Percentiles rank a stretch among this genome's conserved stretches.
phyloP scores from a whole-genome alignment of 2,797 vertebrate genomes.

The Gymnodraco acuticeps region DNA sequence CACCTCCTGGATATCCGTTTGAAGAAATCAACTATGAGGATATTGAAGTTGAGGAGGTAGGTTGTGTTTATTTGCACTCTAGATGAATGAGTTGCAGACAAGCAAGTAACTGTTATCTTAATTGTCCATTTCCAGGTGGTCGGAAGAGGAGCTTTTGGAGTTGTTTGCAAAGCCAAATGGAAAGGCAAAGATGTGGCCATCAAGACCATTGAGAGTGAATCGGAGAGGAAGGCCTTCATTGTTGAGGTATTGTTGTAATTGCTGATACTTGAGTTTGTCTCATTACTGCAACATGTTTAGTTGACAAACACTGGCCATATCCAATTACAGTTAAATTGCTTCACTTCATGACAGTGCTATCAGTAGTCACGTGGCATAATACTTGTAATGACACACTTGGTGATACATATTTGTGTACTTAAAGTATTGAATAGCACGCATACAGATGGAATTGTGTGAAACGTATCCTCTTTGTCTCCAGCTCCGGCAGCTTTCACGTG shows the following conservation, averaged over 20 bases:
- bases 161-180: slow-evolving; percentile 99
- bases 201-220: slow-evolving; percentile 99
- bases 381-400: neutral
- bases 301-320: neutral
- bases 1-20: slow-evolving; percentile 93
- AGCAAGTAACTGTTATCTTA: neutral
- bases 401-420: neutral
- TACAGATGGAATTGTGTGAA: neutral
- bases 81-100: neutral
- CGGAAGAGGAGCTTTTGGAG: slow-evolving; percentile 98
- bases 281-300: neutral
- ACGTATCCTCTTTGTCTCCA: slow-evolving; percentile 66
- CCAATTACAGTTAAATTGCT: neutral
- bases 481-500: slow-evolving; percentile 97
- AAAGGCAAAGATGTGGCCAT: slow-evolving; percentile 98
- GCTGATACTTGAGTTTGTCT: neutral
- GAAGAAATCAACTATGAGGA: slow-evolving; percentile 97
- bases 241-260: slow-evolving; percentile 89
- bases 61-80: slow-evolving; percentile 17
- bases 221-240: slow-evolving; percentile 97
- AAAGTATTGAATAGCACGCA: neutral
- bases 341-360: neutral
- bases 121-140: slow-evolving; percentile 87
- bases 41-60: slow-evolving; percentile 97
- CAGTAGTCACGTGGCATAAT: neutral